Base-by-base conservation (phyloP, 2,888 invertebrate genomes). In the Rhodophaea formosa region DNA sequence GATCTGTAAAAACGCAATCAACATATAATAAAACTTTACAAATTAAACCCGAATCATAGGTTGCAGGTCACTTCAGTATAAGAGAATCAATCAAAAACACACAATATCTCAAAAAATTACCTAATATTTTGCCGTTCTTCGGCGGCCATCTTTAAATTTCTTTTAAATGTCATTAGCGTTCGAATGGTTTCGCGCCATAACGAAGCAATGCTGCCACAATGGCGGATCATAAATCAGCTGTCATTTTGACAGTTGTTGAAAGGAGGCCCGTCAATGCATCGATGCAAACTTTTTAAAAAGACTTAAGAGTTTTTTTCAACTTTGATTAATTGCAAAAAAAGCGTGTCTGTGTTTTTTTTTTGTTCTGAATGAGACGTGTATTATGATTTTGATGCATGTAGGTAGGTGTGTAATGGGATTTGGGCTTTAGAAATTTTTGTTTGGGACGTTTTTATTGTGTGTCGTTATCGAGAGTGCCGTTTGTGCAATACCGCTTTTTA, bases 191-290 rank as follows among this genome's bases (percentile, higher is more conserved):
- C 84, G 84, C 88, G 87, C 85, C 87, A 86, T 86, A 87, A 84
- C 84, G 86, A 83, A 82, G 78, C 71, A 80, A 81, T 81, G 82
- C 69, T 83, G 83, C 86, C 79, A 87, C 88, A 88, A 88, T 84
- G 82, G 82, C 72, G 78, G 80, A 85, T 78, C 84, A 88, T 89
- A 89, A 89, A 89, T 89, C 88, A 88, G 71, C 77, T 82, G 88
- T 87, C 88, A 87, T 71, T 85, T 81, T 86, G 88, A 86, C 87
- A 88, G 82, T 78, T 72, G 86, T 80, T 89, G 88, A 89, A 88
- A 88, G 82, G 80, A 84, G 80, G 79, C 72, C 71, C 83, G 82
- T 88, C 87, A 86, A 86, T 89, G 88, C 88, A 83, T 86, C 82
- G 87, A 82, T 86, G 87, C 88, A 84, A 81, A 85, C 77, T 86